Conservation (phyloP, 2,797 vertebrate genomes). For the Sylvilagus floridanus region DNA sequence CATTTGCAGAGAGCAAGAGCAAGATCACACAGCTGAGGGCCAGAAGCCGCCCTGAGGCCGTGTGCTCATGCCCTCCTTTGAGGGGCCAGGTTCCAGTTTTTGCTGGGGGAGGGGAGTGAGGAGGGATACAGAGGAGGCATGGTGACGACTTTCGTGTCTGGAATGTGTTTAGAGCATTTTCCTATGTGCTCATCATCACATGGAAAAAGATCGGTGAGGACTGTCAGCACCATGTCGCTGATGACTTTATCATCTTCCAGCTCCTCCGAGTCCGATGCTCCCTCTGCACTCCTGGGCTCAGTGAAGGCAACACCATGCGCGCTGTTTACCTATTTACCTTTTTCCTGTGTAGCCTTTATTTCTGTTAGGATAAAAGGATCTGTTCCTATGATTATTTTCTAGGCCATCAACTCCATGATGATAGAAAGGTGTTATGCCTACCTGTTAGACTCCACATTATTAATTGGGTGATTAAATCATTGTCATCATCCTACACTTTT, state of each 20-base stretch:
- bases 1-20: neutral
- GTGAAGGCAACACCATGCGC: neutral
- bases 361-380: constrained; percentile 29
- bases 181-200: neutral
- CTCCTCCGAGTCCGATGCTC: neutral
- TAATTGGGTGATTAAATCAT: constrained; percentile 17
- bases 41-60: neutral
- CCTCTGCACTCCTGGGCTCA: neutral
- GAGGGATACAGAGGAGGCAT: neutral
- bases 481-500: neutral
- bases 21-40: neutral
- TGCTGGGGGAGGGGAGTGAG: neutral
- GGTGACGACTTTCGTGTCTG: neutral
- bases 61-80: neutral
- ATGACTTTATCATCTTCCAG: neutral
- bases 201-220: neutral
- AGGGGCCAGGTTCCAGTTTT: neutral
- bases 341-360: neutral
- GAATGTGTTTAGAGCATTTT: neutral
- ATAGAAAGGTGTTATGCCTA: neutral
- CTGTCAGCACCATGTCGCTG: neutral
- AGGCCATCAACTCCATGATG: neutral
- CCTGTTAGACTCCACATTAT: neutral
- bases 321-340: neutral
- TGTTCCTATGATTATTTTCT: neutral